Evolutionary conservation across 1,140 invertebrate species (phyloP).

Genomic region (Drosophila pallidifrons): DNA sequence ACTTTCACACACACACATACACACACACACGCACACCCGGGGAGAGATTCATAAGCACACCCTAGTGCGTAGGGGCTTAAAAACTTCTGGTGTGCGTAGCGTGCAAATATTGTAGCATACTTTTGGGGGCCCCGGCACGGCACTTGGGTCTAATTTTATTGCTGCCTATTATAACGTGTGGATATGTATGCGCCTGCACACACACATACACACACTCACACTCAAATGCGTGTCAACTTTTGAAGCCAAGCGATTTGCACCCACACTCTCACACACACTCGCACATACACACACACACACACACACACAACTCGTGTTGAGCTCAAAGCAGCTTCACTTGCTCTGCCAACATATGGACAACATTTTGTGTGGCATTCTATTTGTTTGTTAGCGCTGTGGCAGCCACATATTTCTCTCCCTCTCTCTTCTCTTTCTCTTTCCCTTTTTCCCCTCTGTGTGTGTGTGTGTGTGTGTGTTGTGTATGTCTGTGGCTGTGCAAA

Average conservation of each 20-base stretch:
- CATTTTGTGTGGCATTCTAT: slow-evolving; percentile 68
- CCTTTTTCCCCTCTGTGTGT: slow-evolving; percentile 22
- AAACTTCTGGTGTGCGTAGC: slow-evolving; percentile 46
- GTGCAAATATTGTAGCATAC: slow-evolving; percentile 65
- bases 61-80: slow-evolving; percentile 34
- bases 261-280: slow-evolving; percentile 26
- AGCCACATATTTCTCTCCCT: slow-evolving; percentile 30
- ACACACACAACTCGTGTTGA: slow-evolving; percentile 46
- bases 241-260: slow-evolving; percentile 68
- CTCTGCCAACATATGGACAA: slow-evolving; percentile 66
- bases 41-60: slow-evolving; percentile 14
- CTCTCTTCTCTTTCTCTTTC: not conserved
- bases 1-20: slow-evolving; percentile 17
- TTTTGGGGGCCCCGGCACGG: slow-evolving; percentile 38
- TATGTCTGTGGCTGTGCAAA: slow-evolving; percentile 64
- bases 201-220: slow-evolving; percentile 13
- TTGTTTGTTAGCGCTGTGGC: slow-evolving; percentile 66
- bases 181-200: slow-evolving; percentile 46
- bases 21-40: slow-evolving; percentile 4
- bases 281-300: no score
- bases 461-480: slow-evolving; percentile 5
- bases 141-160: slow-evolving; percentile 71
- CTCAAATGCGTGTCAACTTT: slow-evolving; percentile 75
- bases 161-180: slow-evolving; percentile 60
- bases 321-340: slow-evolving; percentile 64